These are phyloP conservation scores for Carposina sasakii DNA, from an alignment of 1,140 invertebrate genomes.

Conservation along the genomic window DNA sequence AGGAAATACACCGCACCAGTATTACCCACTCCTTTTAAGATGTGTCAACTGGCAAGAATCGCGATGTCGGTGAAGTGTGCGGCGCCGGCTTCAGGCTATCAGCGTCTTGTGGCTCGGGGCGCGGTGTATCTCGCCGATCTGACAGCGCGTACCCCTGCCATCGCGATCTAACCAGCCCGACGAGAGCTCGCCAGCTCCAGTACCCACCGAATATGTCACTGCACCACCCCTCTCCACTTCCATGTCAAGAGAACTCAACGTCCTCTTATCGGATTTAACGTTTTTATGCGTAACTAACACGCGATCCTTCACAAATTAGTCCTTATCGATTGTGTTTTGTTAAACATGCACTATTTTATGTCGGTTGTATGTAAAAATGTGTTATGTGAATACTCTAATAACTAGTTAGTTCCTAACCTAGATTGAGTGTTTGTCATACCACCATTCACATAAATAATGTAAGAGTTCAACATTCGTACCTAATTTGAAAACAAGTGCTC, in stretches of 20 bases:
- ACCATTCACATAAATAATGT: too few relatives aligned
- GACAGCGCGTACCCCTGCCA: conserved; percentile 28
- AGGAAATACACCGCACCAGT: too few relatives aligned
- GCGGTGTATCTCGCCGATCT: conserved; percentile 43
- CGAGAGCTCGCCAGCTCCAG: conserved; percentile 24
- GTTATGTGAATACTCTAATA: too few relatives aligned
- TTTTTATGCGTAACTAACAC: conserved; percentile 29
- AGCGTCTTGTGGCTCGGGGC: conserved; percentile 19
- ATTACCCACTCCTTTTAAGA: conserved; percentile 28
- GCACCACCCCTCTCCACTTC: conserved; percentile 9
- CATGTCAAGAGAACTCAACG: conserved; percentile 18
- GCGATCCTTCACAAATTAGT: background rate
- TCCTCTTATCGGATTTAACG: conserved; percentile 24
- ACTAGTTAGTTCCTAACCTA: too few relatives aligned
- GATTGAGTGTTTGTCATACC: too few relatives aligned
- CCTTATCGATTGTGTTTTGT: conserved; percentile 28
- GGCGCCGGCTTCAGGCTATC: conserved; percentile 17
- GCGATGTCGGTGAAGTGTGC: conserved; percentile 21
- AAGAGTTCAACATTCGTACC: too few relatives aligned
- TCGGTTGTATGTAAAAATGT: too few relatives aligned
- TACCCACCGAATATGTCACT: conserved; percentile 22
- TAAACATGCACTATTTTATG: too few relatives aligned
- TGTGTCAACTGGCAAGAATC: conserved; percentile 33
- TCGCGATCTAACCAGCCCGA: conserved; percentile 33
- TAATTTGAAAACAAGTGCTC: too few relatives aligned